Evolutionary conservation across 1,140 invertebrate species (phyloP).

Genomic region (Cyclina sinensis): DNA sequence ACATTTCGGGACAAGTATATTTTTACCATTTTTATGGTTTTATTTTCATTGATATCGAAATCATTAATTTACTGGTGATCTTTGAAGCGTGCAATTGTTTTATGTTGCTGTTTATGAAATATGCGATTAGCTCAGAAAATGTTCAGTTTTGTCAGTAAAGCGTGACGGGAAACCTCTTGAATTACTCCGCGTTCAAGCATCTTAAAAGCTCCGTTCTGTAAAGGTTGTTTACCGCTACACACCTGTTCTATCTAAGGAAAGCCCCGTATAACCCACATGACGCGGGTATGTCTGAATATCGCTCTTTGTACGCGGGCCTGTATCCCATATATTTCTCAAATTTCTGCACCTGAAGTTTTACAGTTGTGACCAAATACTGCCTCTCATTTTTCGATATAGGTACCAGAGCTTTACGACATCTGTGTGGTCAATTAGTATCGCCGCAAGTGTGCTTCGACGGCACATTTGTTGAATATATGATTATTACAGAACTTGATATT

Average conservation of each 20-base stretch:
- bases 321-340: constrained; percentile 1
- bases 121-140: not conserved
- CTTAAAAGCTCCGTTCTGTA: constrained; percentile 6
- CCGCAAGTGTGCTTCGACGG: not conserved
- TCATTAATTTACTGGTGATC: constrained; percentile 6
- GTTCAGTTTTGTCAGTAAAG: not conserved
- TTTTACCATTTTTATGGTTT: not conserved
- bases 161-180: constrained; percentile 18
- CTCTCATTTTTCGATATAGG: not conserved
- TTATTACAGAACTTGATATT: not conserved
- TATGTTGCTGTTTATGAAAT: not conserved
- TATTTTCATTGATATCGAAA: not conserved
- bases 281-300: constrained; percentile 4
- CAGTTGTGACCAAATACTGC: not conserved
- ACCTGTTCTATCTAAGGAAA: not conserved
- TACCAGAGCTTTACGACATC: too few relatives aligned
- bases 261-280: constrained; percentile 19
- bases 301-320: not conserved
- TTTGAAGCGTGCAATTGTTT: not conserved
- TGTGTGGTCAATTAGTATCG: not conserved
- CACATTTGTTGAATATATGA: not conserved
- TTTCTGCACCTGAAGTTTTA: not conserved
- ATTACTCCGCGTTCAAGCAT: not conserved
- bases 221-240: constrained; percentile 40
- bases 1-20: not conserved